A percentile compares a stretch with the other conserved stretches of the same genome.
Conservation (phyloP, 2,888 invertebrate species). For the Rhodophaea formosa region DNA sequence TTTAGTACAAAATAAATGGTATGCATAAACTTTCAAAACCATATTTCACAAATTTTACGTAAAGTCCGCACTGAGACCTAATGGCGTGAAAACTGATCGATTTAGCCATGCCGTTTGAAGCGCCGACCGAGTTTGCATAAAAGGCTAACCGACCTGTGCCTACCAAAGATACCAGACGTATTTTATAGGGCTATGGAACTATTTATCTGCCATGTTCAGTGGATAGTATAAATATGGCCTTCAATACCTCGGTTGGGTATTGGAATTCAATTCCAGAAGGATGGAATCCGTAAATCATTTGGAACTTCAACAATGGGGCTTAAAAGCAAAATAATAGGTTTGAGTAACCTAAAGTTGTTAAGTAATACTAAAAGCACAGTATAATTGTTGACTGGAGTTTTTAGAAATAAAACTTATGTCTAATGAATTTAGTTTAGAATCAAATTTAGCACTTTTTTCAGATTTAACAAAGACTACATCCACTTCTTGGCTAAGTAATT, state of each 20-base stretch:
- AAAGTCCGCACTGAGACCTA: conserved; percentile 53
- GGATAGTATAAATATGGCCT: conserved; percentile 5
- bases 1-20: background rate
- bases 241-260: conserved; percentile 7
- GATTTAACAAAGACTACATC: too few relatives aligned
- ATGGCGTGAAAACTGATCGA: conserved; percentile 57
- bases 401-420: too few relatives aligned
- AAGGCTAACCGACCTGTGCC: conserved; percentile 26
- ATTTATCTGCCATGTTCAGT: conserved; percentile 6
- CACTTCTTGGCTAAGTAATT: too few relatives aligned
- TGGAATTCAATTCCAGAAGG: background rate
- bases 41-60: conserved; percentile 50
- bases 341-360: background rate
- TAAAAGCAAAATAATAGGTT: background rate
- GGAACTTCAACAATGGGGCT: background rate
- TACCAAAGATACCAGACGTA: background rate
- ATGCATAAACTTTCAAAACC: conserved; percentile 17
- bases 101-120: conserved; percentile 39
- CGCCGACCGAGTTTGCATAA: conserved; percentile 49
- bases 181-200: background rate
- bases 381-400: background rate
- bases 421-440: too few relatives aligned
- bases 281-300: conserved; percentile 12
- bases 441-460: too few relatives aligned
- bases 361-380: too few relatives aligned